Conservation (phyloP, 2,113 vertebrate genomes). For the Plectropomus leopardus region DNA sequence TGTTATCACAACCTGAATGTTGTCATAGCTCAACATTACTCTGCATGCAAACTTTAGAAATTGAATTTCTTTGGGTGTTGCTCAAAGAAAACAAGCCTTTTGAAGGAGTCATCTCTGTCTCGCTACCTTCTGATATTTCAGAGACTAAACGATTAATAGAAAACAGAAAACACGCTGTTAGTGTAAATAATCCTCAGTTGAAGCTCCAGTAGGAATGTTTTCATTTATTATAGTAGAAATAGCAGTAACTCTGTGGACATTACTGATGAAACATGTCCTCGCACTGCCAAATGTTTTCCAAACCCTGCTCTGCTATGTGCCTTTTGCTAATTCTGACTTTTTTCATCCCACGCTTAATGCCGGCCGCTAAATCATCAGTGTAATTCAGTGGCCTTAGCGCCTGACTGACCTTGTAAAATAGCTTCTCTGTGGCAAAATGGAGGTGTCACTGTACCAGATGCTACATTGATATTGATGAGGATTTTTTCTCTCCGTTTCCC, state of each 20-base stretch:
- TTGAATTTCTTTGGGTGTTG: not conserved
- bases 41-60: no score
- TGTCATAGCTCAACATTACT: no score
- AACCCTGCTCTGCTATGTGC: not conserved
- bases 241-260: not conserved
- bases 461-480: conserved; percentile 48
- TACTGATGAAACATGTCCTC: conserved; percentile 12
- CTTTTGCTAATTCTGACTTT: conserved; percentile 9
- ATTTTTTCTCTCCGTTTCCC: conserved; percentile 28
- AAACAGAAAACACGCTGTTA: not conserved
- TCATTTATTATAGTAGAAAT: conserved; percentile 11
- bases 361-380: conserved; percentile 7
- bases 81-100: conserved; percentile 9
- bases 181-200: not conserved
- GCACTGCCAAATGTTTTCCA: conserved; percentile 13
- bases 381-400: conserved; percentile 11
- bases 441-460: conserved; percentile 37
- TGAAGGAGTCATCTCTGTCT: not conserved
- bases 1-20: no score
- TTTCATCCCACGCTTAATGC: conserved; percentile 15
- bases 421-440: conserved; percentile 48
- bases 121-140: not conserved
- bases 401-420: conserved; percentile 58
- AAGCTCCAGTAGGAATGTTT: not conserved
- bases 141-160: not conserved